phyloP scores from a whole-genome alignment of 2,888 invertebrate genomes.

The Drosophila prolongata region DNA sequence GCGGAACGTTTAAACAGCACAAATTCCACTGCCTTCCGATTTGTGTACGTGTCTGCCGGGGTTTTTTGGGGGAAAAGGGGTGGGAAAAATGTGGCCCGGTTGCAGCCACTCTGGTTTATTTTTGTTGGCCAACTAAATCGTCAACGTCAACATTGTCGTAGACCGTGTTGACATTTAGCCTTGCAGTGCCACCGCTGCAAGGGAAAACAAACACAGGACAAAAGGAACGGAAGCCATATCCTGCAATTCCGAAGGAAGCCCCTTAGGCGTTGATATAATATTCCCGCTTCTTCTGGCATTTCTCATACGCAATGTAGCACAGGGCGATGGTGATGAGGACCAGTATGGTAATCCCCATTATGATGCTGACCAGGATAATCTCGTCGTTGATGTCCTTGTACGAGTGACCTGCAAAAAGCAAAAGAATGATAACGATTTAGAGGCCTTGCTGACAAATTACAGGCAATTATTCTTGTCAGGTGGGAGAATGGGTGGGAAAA shows the following conservation, averaged over 20 bases:
- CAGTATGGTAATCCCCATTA: slow-evolving; percentile 93
- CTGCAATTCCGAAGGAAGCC: not conserved
- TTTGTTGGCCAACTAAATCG: slow-evolving; percentile 70
- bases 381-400: slow-evolving; percentile 93
- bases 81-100: not conserved
- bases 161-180: slow-evolving; percentile 66
- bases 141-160: slow-evolving; percentile 77
- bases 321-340: slow-evolving; percentile 92
- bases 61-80: not conserved
- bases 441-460: slow-evolving; percentile 41
- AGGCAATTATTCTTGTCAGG: slow-evolving; percentile 42
- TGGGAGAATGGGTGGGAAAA: slow-evolving; percentile 4
- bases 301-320: slow-evolving; percentile 92
- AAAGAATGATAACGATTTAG: slow-evolving; percentile 23
- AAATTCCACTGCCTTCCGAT: slow-evolving; percentile 39
- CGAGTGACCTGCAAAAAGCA: slow-evolving; percentile 87
- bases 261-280: slow-evolving; percentile 88
- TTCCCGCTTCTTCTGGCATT: slow-evolving; percentile 88
- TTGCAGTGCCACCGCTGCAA: slow-evolving; percentile 46
- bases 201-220: slow-evolving; percentile 11
- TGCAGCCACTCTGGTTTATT: slow-evolving; percentile 39
- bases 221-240: not conserved
- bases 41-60: slow-evolving; percentile 32
- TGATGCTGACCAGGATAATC: slow-evolving; percentile 94
- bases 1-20: slow-evolving; percentile 59